Evolutionary conservation across 1,140 invertebrate genomes (phyloP), one percentile per base, ranked within the genome.

Genomic region (Pararge aegeria): DNA sequence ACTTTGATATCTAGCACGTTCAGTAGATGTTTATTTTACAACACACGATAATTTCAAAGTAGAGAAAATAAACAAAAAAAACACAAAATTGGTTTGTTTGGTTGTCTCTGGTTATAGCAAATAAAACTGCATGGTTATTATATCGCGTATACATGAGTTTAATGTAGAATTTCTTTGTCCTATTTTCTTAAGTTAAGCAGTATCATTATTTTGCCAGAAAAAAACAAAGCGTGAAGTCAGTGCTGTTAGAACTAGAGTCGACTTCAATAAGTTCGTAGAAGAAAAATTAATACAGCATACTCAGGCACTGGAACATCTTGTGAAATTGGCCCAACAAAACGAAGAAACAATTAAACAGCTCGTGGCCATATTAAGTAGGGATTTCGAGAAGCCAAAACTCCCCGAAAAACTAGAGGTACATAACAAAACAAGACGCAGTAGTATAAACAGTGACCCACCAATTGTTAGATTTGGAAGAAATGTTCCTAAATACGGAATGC

Each of bases 231-330:
- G 77, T 21, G 68, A 80, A 57, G 56, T 55, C 18, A 44, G 42
- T 29, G 49, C 38, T 20, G 29, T 20, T 7, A 38, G 57, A 40
- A 58, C 53, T 61, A 57, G 56, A 54, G 56, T 34, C 29, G 50
- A 70, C 15, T 73, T 73, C 24, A 53, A 67, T 30, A 19, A 73
- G 1, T 84, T 83, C 57, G 64, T 83, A 27, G 83, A 81, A 68
- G 76, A 86, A 0, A 80, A 80, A 51, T 55, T 84, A 21, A 67
- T 75, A 27, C 67, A 80, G 38, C 79, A 84, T 38, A 70, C 67
- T n/a, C 72, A 83, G 67, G 80, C 80, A 0, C 58, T 86, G 51
- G 76, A 82, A 46, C 62, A 81, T 52, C 49, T 86, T 15, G 13
- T 81, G 5, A 71, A 73, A 62, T 44, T 70, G n/a, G 55, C 69